phyloP scores from a whole-genome alignment of 1,140 invertebrate genomes.

The Diploscapter pachys region DNA sequence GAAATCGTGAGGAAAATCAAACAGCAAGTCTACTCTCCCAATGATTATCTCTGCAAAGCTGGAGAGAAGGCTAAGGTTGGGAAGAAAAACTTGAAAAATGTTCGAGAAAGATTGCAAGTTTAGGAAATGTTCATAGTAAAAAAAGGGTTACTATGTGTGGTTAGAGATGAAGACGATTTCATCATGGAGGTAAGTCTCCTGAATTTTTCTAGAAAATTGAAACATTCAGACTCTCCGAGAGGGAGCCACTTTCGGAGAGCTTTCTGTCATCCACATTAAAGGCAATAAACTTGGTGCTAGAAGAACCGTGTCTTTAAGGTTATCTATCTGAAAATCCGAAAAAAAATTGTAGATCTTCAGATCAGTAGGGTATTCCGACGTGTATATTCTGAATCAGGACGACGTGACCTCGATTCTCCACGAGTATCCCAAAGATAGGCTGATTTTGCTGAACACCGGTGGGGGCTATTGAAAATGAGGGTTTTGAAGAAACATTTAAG shows the following conservation, averaged over 20 bases:
- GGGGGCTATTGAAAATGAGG: background rate
- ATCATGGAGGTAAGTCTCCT: background rate
- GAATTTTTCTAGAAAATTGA: background rate
- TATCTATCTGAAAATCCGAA: too few relatives aligned
- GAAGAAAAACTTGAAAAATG: background rate
- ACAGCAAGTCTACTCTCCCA: conserved; percentile 31
- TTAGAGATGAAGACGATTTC: conserved; percentile 4
- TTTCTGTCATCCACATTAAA: conserved; percentile 21
- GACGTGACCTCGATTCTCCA: conserved; percentile 14
- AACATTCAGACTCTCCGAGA: conserved; percentile 7
- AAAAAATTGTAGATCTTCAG: background rate
- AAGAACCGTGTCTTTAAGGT: too few relatives aligned
- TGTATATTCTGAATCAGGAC: conserved; percentile 25
- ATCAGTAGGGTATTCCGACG: conserved; percentile 29
- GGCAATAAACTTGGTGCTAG: conserved; percentile 1
- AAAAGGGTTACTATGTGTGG: conserved; percentile 10
- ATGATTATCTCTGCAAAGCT: conserved; percentile 27
- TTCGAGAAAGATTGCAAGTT: background rate
- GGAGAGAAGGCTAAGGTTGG: conserved; percentile 19
- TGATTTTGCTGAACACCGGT: conserved; percentile 18
- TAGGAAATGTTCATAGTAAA: conserved; percentile 34
- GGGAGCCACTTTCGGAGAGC: conserved; percentile 28
- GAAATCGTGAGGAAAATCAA: conserved; percentile 26
- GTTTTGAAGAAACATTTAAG: background rate
- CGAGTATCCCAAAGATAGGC: conserved; percentile 30